Evolutionary conservation across 2,888 invertebrate species (phyloP).

Genomic region (Torymus texanus): DNA sequence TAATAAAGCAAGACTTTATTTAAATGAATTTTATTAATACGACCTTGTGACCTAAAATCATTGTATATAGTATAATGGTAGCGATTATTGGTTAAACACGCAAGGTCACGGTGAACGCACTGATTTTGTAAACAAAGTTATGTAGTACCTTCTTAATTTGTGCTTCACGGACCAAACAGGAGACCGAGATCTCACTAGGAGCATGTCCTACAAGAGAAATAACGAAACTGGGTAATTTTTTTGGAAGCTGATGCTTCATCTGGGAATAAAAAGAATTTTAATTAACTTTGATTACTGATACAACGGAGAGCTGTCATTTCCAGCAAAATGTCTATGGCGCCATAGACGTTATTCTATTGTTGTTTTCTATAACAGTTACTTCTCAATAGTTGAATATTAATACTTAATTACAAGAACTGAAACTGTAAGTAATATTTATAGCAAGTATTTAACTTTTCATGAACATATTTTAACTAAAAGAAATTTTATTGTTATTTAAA

Average conservation of each 20-base stretch:
- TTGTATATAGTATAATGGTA: no score
- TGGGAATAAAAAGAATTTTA: background rate
- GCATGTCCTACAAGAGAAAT: slow-evolving; percentile 65
- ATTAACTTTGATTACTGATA: slow-evolving; percentile 27
- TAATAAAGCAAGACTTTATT: no score
- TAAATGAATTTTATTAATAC: no score
- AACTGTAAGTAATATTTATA: no score
- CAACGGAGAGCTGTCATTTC: slow-evolving; percentile 50
- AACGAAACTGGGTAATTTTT: slow-evolving; percentile 57
- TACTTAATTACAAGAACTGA: no score
- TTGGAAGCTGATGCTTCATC: slow-evolving; percentile 5
- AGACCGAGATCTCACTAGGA: slow-evolving; percentile 63
- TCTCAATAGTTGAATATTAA: no score
- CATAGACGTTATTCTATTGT: slow-evolving; percentile 51
- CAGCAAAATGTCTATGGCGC: slow-evolving; percentile 45
- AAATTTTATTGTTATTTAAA: no score
- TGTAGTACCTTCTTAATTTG: slow-evolving; percentile 61
- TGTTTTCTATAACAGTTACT: slow-evolving; percentile 8
- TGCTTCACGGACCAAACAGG: slow-evolving; percentile 59
- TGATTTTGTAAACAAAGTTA: slow-evolving; percentile 1
- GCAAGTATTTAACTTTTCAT: no score
- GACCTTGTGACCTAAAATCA: no score
- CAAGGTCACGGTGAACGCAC: background rate
- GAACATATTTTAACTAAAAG: no score
- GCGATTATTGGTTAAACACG: no score